Evolutionary conservation across 1,140 invertebrate species (phyloP).

Genomic region (Drosophila teissieri): DNA sequence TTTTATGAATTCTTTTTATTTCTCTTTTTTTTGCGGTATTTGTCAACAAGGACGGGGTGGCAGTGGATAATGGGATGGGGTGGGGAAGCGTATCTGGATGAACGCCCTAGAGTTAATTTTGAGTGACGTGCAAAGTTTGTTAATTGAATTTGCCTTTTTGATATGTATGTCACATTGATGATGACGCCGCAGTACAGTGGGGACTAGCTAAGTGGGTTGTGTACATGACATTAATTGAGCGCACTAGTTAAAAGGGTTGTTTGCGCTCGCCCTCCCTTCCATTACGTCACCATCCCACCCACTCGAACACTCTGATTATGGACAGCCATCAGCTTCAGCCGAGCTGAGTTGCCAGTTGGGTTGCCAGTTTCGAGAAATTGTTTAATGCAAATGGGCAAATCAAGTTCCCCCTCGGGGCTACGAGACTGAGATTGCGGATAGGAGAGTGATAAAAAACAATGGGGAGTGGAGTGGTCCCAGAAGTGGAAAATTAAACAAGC

Average conservation of each 20-base stretch:
- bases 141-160: slow-evolving; percentile 82
- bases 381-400: slow-evolving; percentile 60
- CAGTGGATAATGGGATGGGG: background rate
- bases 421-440: slow-evolving; percentile 41
- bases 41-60: slow-evolving; percentile 48
- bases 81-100: slow-evolving; percentile 53
- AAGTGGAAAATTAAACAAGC: slow-evolving; percentile 40
- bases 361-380: slow-evolving; percentile 38
- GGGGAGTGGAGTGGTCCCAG: slow-evolving; percentile 24
- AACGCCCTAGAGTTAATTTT: slow-evolving; percentile 76
- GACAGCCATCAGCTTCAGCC: slow-evolving; percentile 16
- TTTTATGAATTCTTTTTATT: slow-evolving; percentile 21
- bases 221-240: slow-evolving; percentile 82
- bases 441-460: slow-evolving; percentile 36
- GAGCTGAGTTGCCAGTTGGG: slow-evolving; percentile 7
- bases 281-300: background rate
- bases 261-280: background rate
- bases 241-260: slow-evolving; percentile 62
- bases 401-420: slow-evolving; percentile 50
- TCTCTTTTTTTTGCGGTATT: slow-evolving; percentile 49
- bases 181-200: slow-evolving; percentile 68
- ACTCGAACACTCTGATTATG: slow-evolving; percentile 7
- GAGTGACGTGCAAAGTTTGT: slow-evolving; percentile 82
- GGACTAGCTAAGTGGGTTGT: slow-evolving; percentile 79
- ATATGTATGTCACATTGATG: slow-evolving; percentile 66